Conservation (phyloP, 2,888 invertebrate genomes). For the Geotrupes spiniger region DNA sequence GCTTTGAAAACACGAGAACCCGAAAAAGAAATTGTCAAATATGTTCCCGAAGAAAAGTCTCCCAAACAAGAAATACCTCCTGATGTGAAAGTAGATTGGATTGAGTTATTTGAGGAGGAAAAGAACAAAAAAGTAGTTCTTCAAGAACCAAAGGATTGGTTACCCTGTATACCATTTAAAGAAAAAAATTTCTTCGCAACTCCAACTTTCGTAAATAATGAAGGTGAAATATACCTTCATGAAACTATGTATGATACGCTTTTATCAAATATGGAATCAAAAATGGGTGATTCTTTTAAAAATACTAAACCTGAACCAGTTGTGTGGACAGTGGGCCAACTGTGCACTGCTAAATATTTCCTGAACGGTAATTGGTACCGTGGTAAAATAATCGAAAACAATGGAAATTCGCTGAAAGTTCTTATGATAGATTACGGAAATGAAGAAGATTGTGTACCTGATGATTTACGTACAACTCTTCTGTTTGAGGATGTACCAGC, state of each 20-base stretch:
- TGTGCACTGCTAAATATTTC: constrained; percentile 68
- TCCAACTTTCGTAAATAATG: constrained; percentile 62
- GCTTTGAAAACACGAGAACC: constrained; percentile 20
- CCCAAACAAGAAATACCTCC: no score
- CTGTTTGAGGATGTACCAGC: constrained; percentile 64
- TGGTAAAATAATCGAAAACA: constrained; percentile 57
- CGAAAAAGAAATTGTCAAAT: constrained; percentile 3
- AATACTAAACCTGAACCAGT: constrained; percentile 49
- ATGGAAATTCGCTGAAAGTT: constrained; percentile 27
- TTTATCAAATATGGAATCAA: constrained; percentile 37
- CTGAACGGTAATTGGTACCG: constrained; percentile 69
- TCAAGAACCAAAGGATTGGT: constrained; percentile 56
- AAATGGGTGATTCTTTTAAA: constrained; percentile 46
- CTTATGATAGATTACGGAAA: constrained; percentile 82
- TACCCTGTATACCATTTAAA: constrained; percentile 55
- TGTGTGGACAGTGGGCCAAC: constrained; percentile 60
- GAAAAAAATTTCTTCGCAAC: constrained; percentile 57
- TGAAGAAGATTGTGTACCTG: constrained; percentile 59
- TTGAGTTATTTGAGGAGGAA: constrained; percentile 20
- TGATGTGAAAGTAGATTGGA: constrained; percentile 11
- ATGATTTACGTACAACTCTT: constrained; percentile 60
- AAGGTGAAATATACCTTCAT: constrained; percentile 51
- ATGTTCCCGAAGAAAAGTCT: background rate
- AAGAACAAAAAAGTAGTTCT: constrained; percentile 15
- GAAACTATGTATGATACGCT: constrained; percentile 34